These are phyloP conservation scores for Oryzias woworae DNA, from an alignment of 2,113 vertebrate genomes.

Conservation along the genomic window DNA sequence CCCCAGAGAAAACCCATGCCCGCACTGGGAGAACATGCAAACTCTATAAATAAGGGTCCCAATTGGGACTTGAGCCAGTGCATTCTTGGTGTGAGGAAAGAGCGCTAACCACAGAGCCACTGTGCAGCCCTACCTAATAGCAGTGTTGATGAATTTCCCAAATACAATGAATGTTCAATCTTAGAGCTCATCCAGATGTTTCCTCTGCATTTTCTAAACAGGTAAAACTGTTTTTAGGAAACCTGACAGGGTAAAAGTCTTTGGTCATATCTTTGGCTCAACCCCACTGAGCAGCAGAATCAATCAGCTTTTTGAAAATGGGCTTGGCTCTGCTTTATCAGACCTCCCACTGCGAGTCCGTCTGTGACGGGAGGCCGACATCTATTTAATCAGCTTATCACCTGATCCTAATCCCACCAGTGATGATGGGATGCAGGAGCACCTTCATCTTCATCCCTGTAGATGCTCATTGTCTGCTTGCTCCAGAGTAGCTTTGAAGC, in stretches of 20 bases:
- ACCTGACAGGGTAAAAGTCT: conserved; percentile 13
- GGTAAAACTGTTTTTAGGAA: neutral
- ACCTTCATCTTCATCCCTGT: too few relatives aligned
- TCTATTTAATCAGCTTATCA: conserved; percentile 58
- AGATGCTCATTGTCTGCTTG: too few relatives aligned
- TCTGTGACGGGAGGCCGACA: conserved; percentile 26
- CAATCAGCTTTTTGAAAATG: conserved; percentile 18
- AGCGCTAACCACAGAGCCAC: too few relatives aligned
- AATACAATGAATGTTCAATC: neutral
- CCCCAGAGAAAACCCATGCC: too few relatives aligned
- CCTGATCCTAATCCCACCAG: conserved; percentile 19
- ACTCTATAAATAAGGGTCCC: too few relatives aligned
- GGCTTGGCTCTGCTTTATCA: conserved; percentile 25
- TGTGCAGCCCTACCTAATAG: too few relatives aligned
- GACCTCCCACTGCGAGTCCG: conserved; percentile 25
- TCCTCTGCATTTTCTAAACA: too few relatives aligned
- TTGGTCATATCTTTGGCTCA: neutral
- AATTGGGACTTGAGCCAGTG: too few relatives aligned
- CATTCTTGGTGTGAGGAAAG: too few relatives aligned
- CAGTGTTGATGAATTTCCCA: neutral
- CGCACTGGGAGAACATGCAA: too few relatives aligned
- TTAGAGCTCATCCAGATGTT: neutral
- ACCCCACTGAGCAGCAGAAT: neutral
- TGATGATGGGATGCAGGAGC: neutral
- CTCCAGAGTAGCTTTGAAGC: too few relatives aligned